Conservation (phyloP, 2,113 vertebrate genomes). For the Coracopsis vasa region DNA sequence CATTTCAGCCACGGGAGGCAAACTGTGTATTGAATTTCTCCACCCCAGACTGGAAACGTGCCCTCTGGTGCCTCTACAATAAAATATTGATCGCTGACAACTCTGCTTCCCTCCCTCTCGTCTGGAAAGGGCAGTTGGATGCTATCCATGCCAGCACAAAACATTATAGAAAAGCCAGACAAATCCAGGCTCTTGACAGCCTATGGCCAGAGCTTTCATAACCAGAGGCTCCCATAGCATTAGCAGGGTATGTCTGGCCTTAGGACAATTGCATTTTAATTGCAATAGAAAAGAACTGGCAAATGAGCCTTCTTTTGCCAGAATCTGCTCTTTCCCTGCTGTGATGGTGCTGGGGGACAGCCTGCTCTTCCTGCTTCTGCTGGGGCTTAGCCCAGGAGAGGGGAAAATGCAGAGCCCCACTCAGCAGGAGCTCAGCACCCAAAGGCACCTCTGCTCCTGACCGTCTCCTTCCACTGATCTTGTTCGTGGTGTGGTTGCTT, state of each 20-base stretch:
- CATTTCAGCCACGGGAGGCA: not conserved
- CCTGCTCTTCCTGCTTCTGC: not conserved
- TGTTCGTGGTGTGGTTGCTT: not conserved
- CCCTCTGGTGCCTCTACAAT: slow-evolving; percentile 35
- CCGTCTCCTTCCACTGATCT: not conserved
- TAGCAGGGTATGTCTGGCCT: not conserved
- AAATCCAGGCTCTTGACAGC: not conserved
- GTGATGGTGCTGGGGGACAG: not conserved
- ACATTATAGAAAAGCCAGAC: not conserved
- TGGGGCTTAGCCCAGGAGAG: not conserved
- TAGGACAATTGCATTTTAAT: not conserved
- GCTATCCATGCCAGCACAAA: not conserved
- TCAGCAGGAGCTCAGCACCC: fast-evolving
- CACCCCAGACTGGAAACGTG: slow-evolving; percentile 7
- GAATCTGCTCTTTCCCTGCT: not conserved
- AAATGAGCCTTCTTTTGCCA: not conserved
- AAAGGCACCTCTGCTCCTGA: not conserved
- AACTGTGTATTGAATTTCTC: slow-evolving; percentile 30
- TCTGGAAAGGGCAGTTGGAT: not conserved
- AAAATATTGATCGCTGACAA: slow-evolving; percentile 38
- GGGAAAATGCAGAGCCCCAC: not conserved
- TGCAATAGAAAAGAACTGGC: not conserved
- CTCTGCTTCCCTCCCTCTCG: not conserved
- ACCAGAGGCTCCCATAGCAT: not conserved
- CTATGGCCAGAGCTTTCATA: not conserved